Evolutionary conservation across 2,113 vertebrate species (phyloP).

Genomic region (Numenius arquata): DNA sequence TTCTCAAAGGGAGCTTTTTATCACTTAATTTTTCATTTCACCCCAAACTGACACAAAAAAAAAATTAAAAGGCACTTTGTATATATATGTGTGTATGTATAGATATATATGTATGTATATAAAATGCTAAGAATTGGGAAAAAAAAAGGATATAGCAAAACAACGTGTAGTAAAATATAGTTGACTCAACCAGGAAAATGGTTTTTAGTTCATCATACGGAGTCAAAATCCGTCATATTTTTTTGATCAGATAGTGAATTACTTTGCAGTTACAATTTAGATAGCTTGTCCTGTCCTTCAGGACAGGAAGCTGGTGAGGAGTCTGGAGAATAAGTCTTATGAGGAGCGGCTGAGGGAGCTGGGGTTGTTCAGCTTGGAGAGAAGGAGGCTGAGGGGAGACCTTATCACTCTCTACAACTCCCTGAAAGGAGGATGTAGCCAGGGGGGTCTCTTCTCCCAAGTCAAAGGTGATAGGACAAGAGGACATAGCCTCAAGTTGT

Average conservation of each 20-base stretch:
- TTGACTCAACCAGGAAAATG: not conserved
- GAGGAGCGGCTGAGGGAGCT: not conserved
- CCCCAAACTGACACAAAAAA: not conserved
- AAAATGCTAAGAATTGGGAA: rapidly evolving
- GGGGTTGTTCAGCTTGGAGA: not conserved
- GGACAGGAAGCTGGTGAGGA: not conserved
- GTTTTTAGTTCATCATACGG: not conserved
- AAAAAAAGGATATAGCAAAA: not conserved
- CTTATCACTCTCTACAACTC: not conserved
- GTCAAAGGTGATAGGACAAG: not conserved
- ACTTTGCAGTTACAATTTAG: rapidly evolving
- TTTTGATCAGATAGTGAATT: not conserved
- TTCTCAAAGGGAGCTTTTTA: not conserved
- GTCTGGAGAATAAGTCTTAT: not conserved
- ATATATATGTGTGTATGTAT: rapidly evolving
- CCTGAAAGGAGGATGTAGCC: not conserved
- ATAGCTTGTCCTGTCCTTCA: not conserved
- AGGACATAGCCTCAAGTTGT: not conserved
- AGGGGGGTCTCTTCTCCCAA: not conserved
- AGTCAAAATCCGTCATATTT: not conserved
- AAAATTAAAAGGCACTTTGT: not conserved
- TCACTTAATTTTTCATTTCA: not conserved
- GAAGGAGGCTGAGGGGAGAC: not conserved
- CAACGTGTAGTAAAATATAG: not conserved
- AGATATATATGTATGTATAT: no score